Conservation (phyloP, 2,888 invertebrate genomes). For the Drosophila helvetica region DNA sequence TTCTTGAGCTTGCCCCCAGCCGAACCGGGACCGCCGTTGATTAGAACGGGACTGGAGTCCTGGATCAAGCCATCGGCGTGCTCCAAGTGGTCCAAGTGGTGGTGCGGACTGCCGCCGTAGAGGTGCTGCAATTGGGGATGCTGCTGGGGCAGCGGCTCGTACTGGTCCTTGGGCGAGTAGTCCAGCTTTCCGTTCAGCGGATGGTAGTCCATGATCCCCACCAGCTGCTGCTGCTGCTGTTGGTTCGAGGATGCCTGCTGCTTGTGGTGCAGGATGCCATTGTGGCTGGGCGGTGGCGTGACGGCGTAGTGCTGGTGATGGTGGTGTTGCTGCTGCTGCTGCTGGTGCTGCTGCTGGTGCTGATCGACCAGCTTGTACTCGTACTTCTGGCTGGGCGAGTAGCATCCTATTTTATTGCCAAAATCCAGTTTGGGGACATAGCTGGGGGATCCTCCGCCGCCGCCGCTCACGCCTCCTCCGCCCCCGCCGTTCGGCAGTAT, state of each 20-base stretch:
- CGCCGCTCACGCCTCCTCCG: slow-evolving; percentile 42
- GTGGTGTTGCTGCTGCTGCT: slow-evolving; percentile 67
- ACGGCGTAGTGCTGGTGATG: slow-evolving; percentile 73
- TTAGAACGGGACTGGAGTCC: slow-evolving; percentile 33
- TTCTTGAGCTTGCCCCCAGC: slow-evolving; percentile 66
- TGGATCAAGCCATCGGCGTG: slow-evolving; percentile 38
- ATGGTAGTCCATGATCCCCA: slow-evolving; percentile 79
- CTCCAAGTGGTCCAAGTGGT: slow-evolving; percentile 63
- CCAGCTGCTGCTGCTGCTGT: slow-evolving; percentile 75
- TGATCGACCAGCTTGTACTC: slow-evolving; percentile 82
- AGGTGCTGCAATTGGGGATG: slow-evolving; percentile 76
- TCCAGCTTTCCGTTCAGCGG: slow-evolving; percentile 81
- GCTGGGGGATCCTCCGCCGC: slow-evolving; percentile 79
- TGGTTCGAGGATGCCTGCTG: slow-evolving; percentile 46
- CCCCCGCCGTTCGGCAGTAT: slow-evolving; percentile 80
- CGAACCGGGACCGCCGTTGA: slow-evolving; percentile 40
- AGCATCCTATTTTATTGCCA: slow-evolving; percentile 82
- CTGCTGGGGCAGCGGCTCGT: slow-evolving; percentile 75
- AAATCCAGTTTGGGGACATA: slow-evolving; percentile 83
- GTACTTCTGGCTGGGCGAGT: slow-evolving; percentile 83
- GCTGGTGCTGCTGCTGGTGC: slow-evolving; percentile 70
- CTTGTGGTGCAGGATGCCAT: slow-evolving; percentile 71
- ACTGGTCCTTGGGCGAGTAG: slow-evolving; percentile 80
- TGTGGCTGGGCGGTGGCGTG: slow-evolving; percentile 75
- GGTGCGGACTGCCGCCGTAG: slow-evolving; percentile 79